These are phyloP conservation scores for Melanotaenia nigrans DNA, from an alignment of 2,797 vertebrate genomes.

Conservation along the genomic window DNA sequence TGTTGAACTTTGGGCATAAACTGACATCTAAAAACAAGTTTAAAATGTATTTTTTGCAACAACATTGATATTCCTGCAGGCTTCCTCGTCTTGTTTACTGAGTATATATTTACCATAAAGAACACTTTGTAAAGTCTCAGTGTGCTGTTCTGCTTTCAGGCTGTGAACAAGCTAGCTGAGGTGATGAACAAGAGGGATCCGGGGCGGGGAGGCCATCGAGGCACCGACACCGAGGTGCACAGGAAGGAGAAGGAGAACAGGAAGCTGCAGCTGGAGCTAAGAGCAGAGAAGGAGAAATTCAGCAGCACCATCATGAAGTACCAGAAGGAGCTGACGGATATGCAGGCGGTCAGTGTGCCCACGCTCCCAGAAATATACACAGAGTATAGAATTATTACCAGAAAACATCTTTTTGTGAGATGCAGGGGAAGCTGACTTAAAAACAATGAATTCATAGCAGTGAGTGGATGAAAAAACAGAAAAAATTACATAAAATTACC, in stretches of 20 bases:
- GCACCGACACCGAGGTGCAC: conserved; percentile 88
- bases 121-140: conserved; percentile 20
- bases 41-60: conserved; percentile 12
- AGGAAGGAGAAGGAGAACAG: conserved; percentile 96
- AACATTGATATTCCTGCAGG: conserved; percentile 21
- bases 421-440: conserved; percentile 4
- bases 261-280: conserved; percentile 94
- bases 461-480: background rate
- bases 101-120: conserved; percentile 25
- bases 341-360: conserved; percentile 92
- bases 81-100: conserved; percentile 8
- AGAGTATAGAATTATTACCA: conserved; percentile 9
- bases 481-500: background rate
- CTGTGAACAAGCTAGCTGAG: conserved; percentile 96
- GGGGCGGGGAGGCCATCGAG: conserved; percentile 75
- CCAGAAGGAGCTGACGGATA: conserved; percentile 95
- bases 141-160: conserved; percentile 74
- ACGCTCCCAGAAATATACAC: conserved; percentile 23
- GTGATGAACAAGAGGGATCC: conserved; percentile 93
- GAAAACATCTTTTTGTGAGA: conserved; percentile 22
- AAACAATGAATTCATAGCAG: background rate
- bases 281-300: conserved; percentile 93
- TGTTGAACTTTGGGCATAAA: conserved; percentile 54
- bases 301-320: conserved; percentile 94
- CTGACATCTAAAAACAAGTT: conserved; percentile 17